These are phyloP conservation scores for Pristiophorus japonicus DNA, from an alignment of 2,113 vertebrate species.

Conservation along the genomic window DNA sequence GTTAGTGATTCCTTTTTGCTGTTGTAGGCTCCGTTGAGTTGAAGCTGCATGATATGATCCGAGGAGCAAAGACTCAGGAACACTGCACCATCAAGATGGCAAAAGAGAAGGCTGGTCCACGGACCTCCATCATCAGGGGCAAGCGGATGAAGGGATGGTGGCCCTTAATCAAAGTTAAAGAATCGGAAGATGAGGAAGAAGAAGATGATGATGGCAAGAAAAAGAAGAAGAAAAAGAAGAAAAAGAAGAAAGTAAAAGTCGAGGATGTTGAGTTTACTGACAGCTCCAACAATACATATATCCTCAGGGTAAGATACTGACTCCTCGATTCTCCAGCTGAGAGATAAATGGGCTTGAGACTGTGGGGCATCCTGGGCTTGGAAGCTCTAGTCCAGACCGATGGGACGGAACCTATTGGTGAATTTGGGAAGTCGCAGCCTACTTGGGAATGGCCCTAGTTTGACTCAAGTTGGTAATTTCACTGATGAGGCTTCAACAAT, in stretches of 20 bases:
- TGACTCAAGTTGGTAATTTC: too few relatives aligned
- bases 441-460: not conserved
- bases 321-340: not conserved
- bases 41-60: slow-evolving; percentile 76
- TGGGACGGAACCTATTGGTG: not conserved
- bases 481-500: too few relatives aligned
- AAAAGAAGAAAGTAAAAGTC: slow-evolving; percentile 53
- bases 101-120: slow-evolving; percentile 64
- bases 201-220: slow-evolving; percentile 63
- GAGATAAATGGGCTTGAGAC: not conserved
- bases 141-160: slow-evolving; percentile 86
- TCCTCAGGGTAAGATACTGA: slow-evolving; percentile 65
- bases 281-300: slow-evolving; percentile 61
- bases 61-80: slow-evolving; percentile 62
- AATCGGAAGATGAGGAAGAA: slow-evolving; percentile 65
- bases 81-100: slow-evolving; percentile 76
- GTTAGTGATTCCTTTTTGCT: not conserved
- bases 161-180: slow-evolving; percentile 76
- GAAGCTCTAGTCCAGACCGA: not conserved
- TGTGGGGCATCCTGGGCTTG: not conserved
- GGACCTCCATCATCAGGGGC: slow-evolving; percentile 78
- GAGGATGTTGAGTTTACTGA: slow-evolving; percentile 76
- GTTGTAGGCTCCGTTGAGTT: slow-evolving; percentile 73
- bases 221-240: slow-evolving; percentile 60
- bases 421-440: not conserved